These are phyloP conservation scores for Pseudotriccus pelzelni DNA, from an alignment of 2,797 vertebrate genomes.

Conservation along the genomic window DNA sequence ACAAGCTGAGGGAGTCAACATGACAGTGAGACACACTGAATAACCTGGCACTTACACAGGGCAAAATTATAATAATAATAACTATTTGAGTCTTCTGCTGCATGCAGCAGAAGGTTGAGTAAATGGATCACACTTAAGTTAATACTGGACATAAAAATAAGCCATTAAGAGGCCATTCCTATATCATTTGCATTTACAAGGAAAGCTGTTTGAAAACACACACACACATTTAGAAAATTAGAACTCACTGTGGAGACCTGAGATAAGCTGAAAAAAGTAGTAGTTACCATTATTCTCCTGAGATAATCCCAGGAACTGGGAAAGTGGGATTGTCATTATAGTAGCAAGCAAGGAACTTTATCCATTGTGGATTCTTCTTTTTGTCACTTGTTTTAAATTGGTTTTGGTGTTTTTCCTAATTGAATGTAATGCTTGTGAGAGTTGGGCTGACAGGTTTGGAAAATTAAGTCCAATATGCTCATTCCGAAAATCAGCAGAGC, in stretches of 20 bases:
- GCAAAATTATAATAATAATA: neutral
- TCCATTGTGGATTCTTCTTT: neutral
- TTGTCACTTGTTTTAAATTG: constrained; percentile 22
- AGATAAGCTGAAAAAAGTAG: neutral
- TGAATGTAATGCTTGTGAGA: constrained; percentile 46
- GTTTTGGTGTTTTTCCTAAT: constrained; percentile 33
- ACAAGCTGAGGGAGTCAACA: neutral
- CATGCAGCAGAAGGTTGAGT: neutral
- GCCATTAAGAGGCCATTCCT: neutral
- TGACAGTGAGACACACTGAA: neutral
- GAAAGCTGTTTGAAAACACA: constrained; percentile 29
- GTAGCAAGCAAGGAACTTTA: neutral
- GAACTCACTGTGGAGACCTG: neutral
- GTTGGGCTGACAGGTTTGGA: neutral
- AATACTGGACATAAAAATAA: constrained; percentile 36
- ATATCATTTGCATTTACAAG: constrained; percentile 6
- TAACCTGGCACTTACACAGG: neutral
- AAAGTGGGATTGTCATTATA: neutral
- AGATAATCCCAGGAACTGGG: neutral
- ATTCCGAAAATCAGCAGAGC: neutral
- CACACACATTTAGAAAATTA: constrained; percentile 8
- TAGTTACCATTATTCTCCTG: neutral
- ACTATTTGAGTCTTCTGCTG: neutral
- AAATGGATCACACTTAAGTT: constrained; percentile 43
- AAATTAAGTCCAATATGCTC: constrained; percentile 42